Conservation (phyloP, 2,888 invertebrate genomes). For the Malthinus seriepunctatus region DNA sequence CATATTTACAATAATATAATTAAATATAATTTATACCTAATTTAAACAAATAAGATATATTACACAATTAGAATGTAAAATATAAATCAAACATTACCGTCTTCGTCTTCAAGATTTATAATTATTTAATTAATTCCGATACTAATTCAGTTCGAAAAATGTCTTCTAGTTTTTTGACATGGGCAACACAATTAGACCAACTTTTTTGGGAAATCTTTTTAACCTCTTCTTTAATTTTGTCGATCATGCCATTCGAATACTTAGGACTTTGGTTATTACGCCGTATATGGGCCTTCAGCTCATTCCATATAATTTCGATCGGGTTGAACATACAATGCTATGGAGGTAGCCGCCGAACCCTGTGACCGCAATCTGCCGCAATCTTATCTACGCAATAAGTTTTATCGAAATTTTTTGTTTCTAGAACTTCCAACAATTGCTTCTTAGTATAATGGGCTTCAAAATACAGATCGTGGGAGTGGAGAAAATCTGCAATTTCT, state of each 20-base stretch:
- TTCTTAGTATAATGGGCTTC: conserved; percentile 9
- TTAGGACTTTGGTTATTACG: conserved; percentile 7
- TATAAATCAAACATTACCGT: too few relatives aligned
- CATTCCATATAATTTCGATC: conserved; percentile 24
- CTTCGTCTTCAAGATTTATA: too few relatives aligned
- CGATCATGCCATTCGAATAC: not conserved
- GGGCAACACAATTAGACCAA: conserved; percentile 12
- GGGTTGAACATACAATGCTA: conserved; percentile 28
- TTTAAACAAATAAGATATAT: too few relatives aligned
- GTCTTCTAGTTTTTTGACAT: conserved; percentile 12
- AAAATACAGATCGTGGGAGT: conserved; percentile 11
- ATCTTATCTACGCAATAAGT: conserved; percentile 8
- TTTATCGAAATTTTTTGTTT: conserved; percentile 4
- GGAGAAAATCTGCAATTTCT: conserved; percentile 6
- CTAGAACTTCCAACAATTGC: conserved; percentile 7
- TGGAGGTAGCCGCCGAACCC: conserved; percentile 13
- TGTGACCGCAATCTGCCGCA: not conserved
- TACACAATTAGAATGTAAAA: too few relatives aligned
- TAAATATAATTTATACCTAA: too few relatives aligned
- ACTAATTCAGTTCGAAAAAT: too few relatives aligned
- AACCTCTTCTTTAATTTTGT: not conserved
- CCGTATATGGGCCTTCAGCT: conserved; percentile 12
- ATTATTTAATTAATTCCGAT: too few relatives aligned
- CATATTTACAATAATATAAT: too few relatives aligned
- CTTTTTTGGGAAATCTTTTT: not conserved